Percentiles rank a stretch among this genome's conserved stretches.
Evolutionary conservation across 2,113 vertebrate genomes (phyloP).

Genomic region (Malurus elegans): DNA sequence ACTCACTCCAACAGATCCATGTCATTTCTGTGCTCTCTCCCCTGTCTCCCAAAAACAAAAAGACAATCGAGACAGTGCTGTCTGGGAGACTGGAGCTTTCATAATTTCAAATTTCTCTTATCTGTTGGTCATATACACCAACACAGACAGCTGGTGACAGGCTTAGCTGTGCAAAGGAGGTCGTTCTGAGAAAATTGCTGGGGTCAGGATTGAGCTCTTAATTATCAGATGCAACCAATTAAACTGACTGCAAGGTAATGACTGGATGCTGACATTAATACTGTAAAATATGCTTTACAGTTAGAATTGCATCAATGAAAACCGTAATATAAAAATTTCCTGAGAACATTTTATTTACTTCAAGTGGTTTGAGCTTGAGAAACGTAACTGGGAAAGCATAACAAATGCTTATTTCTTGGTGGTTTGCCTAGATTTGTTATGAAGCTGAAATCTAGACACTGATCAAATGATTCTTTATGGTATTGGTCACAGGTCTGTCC

Average conservation of each 20-base stretch:
- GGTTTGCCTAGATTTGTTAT: slow-evolving; percentile 5
- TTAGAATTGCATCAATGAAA: not conserved
- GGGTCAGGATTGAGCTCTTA: not conserved
- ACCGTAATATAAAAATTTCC: not conserved
- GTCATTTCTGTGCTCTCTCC: not conserved
- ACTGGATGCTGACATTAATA: not conserved
- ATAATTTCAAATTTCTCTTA: not conserved
- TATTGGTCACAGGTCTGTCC: slow-evolving; percentile 14
- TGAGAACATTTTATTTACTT: slow-evolving; percentile 13
- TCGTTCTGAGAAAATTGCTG: not conserved
- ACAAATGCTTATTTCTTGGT: slow-evolving; percentile 40
- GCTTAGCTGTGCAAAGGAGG: not conserved
- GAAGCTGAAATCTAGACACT: slow-evolving; percentile 35
- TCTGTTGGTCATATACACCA: not conserved
- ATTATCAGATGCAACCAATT: not conserved
- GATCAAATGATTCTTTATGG: slow-evolving; percentile 34
- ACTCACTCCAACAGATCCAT: not conserved
- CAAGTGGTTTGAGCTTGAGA: not conserved
- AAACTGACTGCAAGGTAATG: not conserved
- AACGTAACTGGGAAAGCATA: slow-evolving; percentile 1
- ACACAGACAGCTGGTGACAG: not conserved
- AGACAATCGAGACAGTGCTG: not conserved
- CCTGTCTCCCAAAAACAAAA: not conserved
- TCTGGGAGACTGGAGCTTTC: not conserved
- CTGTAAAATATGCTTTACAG: not conserved